Conservation (phyloP, 2,797 vertebrate species). For the Anguilla megastoma region DNA sequence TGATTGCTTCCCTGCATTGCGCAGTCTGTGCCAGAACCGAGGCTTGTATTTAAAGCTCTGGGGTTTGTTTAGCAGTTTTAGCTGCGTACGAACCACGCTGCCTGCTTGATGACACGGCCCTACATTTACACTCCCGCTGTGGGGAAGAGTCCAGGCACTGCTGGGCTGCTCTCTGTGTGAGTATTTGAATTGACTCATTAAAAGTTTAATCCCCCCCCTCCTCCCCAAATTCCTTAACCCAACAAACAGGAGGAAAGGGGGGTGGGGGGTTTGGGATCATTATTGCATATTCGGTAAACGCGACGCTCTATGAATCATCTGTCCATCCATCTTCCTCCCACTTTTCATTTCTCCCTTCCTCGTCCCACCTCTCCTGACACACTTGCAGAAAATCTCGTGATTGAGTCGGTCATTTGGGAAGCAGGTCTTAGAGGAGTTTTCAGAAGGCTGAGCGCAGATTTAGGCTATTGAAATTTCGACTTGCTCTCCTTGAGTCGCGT, state of each 20-base stretch:
- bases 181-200: conserved; percentile 51
- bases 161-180: conserved; percentile 38
- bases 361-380: conserved; percentile 24
- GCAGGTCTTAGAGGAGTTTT: conserved; percentile 84
- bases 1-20: conserved; percentile 15
- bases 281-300: conserved; percentile 77
- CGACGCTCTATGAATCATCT: conserved; percentile 70
- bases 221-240: conserved; percentile 73
- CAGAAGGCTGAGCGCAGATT: conserved; percentile 85
- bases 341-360: conserved; percentile 25
- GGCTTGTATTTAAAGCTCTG: conserved; percentile 28
- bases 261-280: conserved; percentile 43
- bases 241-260: conserved; percentile 64
- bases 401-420: conserved; percentile 89
- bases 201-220: conserved; percentile 68
- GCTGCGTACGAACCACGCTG: conserved; percentile 15
- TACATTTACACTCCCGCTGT: conserved; percentile 42
- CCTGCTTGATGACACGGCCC: conserved; percentile 38
- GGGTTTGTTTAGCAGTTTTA: conserved; percentile 49
- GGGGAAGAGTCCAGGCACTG: conserved; percentile 25
- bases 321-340: conserved; percentile 40
- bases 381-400: conserved; percentile 80
- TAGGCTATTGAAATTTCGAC: conserved; percentile 88
- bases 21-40: conserved; percentile 2
- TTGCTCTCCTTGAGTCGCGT: conserved; percentile 82